These are phyloP conservation scores for Malurus melanocephalus DNA, from an alignment of 2,113 vertebrate species.

Conservation along the genomic window DNA sequence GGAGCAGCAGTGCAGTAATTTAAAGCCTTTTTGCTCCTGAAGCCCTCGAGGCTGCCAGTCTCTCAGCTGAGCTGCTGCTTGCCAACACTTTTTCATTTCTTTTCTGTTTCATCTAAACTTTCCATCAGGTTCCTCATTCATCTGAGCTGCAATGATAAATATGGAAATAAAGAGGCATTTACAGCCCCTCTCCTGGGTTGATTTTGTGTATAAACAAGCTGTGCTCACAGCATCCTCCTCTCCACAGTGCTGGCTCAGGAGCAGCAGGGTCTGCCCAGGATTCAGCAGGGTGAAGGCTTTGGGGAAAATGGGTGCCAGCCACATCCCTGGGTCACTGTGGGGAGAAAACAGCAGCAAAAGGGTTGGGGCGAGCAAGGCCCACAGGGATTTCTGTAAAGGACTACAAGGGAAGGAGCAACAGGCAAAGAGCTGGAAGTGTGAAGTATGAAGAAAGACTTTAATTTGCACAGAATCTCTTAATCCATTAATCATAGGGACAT, in stretches of 20 bases:
- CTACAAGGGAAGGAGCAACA: background rate
- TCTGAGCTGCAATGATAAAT: background rate
- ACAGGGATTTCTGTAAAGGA: background rate
- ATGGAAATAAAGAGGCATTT: constrained; percentile 18
- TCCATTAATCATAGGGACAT: background rate
- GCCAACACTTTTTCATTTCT: background rate
- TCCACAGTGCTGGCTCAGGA: background rate
- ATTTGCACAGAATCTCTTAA: constrained; percentile 1
- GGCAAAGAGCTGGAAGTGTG: background rate
- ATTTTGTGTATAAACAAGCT: background rate
- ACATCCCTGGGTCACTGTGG: fast-evolving
- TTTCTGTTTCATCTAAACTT: constrained; percentile 6
- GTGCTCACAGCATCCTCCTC: background rate
- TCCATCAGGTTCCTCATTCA: background rate
- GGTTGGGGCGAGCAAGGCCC: background rate
- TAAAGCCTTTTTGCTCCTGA: background rate
- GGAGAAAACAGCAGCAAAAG: background rate
- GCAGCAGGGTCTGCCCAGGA: background rate
- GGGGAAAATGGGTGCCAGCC: background rate
- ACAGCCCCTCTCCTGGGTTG: background rate
- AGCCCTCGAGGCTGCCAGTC: background rate
- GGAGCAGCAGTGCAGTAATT: background rate
- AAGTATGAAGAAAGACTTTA: constrained; percentile 5
- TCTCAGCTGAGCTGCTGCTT: background rate
- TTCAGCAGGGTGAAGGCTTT: background rate